Evolutionary conservation across 2,888 invertebrate species (phyloP), one percentile per base, ranked within the genome.

Genomic region (Trilocha varians): DNA sequence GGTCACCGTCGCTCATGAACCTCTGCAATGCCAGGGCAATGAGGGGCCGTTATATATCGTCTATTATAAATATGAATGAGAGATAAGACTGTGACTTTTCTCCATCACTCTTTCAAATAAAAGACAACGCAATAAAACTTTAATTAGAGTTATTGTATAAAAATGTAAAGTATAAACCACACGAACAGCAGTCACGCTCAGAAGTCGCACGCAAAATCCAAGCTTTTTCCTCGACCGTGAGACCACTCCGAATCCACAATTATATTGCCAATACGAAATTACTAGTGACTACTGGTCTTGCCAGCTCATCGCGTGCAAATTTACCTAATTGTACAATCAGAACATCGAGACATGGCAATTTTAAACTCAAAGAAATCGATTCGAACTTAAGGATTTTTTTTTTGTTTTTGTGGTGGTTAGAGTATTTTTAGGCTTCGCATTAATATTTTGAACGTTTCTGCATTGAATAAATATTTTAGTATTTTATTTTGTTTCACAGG

Each of bases 401-500:
- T n/a, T n/a, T n/a, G n/a, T n/a, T n/a, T n/a, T n/a, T n/a, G n/a
- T n/a, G n/a, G n/a, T n/a, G 13, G n/a, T 34, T 9, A 13, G 5
- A 13, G 13, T 34, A 13, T 9, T 34, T 34, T 34, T 34, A 13
- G n/a, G n/a, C n/a, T n/a, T n/a, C n/a, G n/a, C n/a, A n/a, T n/a
- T n/a, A n/a, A n/a, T 9, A 34, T 34, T 13, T 9, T 34, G 13
- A 9, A 5, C 1, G 5, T 34, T 34, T 34, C 5, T 34, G 11
- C n/a, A 5, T 34, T 34, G n/a, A 34, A 18, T 5, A 18, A 18
- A 18, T 1, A n/a, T 39, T 41, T 39, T 41, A 42, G 38, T 38
- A 35, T 35, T 15, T 36, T 42, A 42, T 38, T 42, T 48, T 53
- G 57, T 52, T 54, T 67, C 52, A 43, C 91, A 98, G 96, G 94